Evolutionary conservation across 2,113 vertebrate genomes (phyloP), one percentile per base, ranked within the genome.

Genomic region (Talpa occidentalis): DNA sequence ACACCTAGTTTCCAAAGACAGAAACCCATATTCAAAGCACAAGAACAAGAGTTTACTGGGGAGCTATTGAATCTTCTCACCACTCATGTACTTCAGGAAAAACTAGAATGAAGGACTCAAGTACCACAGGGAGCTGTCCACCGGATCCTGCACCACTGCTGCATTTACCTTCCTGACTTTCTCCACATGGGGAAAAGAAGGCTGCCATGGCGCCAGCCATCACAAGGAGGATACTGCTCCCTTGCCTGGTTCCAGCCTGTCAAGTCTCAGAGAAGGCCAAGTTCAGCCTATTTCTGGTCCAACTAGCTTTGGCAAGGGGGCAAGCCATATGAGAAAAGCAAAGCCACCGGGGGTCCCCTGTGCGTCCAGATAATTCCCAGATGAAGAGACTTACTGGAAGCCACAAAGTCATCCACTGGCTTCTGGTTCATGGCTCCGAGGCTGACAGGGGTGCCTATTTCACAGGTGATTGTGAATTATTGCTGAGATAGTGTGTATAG

Each of bases 101-200:
- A 56, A 3, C 42, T 11, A 54, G 35, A 82, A 49, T 28, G 28
- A 91, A 77, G 26, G 30, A 62, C 42, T n/a, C 56, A 64, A 9
- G 60, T 35, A 62, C 59, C 24, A 35, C 16, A 44, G 67, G 40
- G 16, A 76, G 32, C 2, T 32, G 28, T n/a, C 60, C 3, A 16
- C 2, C 15, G 30, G 10, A 12, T 17, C 4, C 10, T 1, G 15
- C 42, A 66, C 17, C 6, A 3, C 26, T 28, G 21, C 32, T 8
- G 16, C 47, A 22, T 10, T 6, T 28, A 17, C 54, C 47, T 81
- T 81, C 37, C 76, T 40, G 52, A 35, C 12, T 56, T 37, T 32
- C 22, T 40, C 42, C 54, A 2, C 16, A 0, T 19, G 4, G 30
- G 72, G 11, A 22, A 12, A 83, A 52, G 5, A 49, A 62, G 10